Evolutionary conservation across 2,113 vertebrate species (phyloP).

Genomic region (Ctenodactylus gundi): DNA sequence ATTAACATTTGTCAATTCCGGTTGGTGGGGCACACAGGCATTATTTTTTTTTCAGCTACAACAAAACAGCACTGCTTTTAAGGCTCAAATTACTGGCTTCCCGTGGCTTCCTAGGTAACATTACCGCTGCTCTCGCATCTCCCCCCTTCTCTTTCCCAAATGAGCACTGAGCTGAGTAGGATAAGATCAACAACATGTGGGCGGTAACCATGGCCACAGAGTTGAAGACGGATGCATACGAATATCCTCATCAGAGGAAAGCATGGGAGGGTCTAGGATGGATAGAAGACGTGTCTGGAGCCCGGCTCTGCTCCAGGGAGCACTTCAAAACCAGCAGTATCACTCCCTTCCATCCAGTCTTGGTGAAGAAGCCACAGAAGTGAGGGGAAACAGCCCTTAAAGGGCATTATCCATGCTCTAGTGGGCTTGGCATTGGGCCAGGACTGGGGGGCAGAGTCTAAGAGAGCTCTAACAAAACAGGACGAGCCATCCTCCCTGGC

Average conservation of each 20-base stretch:
- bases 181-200: background rate
- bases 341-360: background rate
- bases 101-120: background rate
- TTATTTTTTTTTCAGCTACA: slow-evolving; percentile 17
- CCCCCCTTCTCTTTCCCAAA: background rate
- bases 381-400: background rate
- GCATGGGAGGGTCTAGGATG: background rate
- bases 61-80: background rate
- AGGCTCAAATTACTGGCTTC: background rate
- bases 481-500: background rate
- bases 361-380: too few relatives aligned
- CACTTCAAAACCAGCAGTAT: background rate
- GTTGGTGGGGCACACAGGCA: background rate
- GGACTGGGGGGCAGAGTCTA: background rate
- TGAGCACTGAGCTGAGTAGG: background rate
- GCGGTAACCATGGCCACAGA: background rate
- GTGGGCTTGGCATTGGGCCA: background rate
- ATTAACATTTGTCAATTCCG: slow-evolving; percentile 53
- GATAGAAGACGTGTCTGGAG: background rate
- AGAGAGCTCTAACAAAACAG: background rate
- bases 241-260: background rate
- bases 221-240: background rate
- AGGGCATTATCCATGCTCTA: background rate
- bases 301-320: background rate
- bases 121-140: background rate